phyloP scores from a whole-genome alignment of 2,113 vertebrate species.

The Bubo bubo region DNA sequence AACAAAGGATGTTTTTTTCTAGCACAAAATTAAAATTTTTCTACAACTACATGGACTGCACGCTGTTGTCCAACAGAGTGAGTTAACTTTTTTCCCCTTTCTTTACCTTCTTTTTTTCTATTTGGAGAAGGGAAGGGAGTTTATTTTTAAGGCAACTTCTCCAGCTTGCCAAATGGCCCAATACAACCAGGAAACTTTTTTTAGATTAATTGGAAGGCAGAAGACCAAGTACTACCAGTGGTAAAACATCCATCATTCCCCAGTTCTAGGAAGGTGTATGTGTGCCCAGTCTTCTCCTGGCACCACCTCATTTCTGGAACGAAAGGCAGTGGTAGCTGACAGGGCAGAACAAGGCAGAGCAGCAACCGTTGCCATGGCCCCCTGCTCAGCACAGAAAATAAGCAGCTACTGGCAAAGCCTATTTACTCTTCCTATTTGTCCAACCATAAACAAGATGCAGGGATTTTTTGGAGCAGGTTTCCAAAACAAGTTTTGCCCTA shows the following conservation, averaged over 20 bases:
- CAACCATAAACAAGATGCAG: background rate
- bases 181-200: background rate
- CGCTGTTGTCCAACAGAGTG: background rate
- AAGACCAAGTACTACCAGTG: background rate
- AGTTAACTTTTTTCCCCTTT: background rate
- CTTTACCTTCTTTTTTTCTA: background rate
- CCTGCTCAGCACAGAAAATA: background rate
- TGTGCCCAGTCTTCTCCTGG: background rate
- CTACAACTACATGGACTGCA: background rate
- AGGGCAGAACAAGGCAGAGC: slow-evolving; percentile 1
- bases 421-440: background rate
- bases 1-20: background rate
- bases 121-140: background rate
- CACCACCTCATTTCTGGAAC: background rate
- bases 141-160: slow-evolving; percentile 1
- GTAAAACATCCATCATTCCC: background rate
- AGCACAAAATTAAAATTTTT: background rate
- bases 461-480: background rate
- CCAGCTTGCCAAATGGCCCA: background rate
- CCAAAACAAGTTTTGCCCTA: background rate
- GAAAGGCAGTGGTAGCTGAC: background rate
- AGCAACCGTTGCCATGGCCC: background rate
- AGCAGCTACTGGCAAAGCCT: slow-evolving; percentile 22
- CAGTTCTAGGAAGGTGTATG: background rate
- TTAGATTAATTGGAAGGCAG: slow-evolving; percentile 3